Conservation (phyloP, 2,888 invertebrate genomes). For the Lasioglossum calceatum region DNA sequence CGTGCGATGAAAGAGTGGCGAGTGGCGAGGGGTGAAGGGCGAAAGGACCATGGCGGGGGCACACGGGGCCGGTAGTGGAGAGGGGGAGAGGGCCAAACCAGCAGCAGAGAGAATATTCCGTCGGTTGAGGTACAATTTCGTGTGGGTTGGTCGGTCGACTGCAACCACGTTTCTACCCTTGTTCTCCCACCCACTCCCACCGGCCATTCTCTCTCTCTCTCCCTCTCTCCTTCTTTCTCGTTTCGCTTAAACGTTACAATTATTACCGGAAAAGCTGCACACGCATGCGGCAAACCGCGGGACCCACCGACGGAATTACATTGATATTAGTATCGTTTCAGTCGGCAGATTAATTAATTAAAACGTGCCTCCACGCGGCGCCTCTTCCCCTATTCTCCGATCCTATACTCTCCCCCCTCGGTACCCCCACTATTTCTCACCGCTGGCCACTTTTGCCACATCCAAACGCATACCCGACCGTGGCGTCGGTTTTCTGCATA, state of each 20-base stretch:
- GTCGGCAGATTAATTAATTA: constrained; percentile 83
- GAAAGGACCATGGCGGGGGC: background rate
- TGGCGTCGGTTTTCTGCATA: constrained; percentile 25
- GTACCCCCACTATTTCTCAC: constrained; percentile 16
- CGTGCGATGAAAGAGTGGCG: constrained; percentile 37
- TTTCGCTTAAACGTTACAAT: constrained; percentile 76
- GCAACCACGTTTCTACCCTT: constrained; percentile 66
- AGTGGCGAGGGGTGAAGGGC: constrained; percentile 20
- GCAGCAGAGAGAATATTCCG: constrained; percentile 60
- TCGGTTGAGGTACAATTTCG: constrained; percentile 68
- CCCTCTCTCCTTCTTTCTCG: constrained; percentile 40
- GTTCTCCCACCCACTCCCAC: constrained; percentile 24
- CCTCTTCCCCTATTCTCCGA: constrained; percentile 43
- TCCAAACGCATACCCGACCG: constrained; percentile 16
- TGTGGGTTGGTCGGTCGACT: constrained; percentile 69
- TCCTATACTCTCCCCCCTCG: background rate
- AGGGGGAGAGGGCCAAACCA: constrained; percentile 11
- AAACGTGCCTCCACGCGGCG: constrained; percentile 71
- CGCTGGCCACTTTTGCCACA: constrained; percentile 50
- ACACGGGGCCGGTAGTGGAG: constrained; percentile 23
- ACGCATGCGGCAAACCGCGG: constrained; percentile 80
- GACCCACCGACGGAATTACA: constrained; percentile 79
- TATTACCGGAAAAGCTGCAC: constrained; percentile 75
- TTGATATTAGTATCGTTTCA: constrained; percentile 82
- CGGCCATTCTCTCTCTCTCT: background rate